These are phyloP conservation scores for Plumapathes pennacea DNA, from an alignment of 92 coral and sea anemone species.

Conservation along the genomic window DNA sequence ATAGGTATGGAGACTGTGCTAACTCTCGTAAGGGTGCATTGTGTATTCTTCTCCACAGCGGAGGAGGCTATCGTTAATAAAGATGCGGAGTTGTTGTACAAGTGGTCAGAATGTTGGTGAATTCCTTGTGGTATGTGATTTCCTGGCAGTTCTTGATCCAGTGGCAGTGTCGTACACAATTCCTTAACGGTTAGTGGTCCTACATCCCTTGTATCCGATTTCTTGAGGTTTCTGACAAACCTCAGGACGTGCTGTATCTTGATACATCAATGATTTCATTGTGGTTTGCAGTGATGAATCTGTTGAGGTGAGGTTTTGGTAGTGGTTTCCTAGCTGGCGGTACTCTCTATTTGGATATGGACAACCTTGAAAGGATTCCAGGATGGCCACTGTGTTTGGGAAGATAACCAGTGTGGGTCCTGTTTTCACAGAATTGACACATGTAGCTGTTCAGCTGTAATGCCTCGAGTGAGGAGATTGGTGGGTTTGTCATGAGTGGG, in stretches of 20 bases:
- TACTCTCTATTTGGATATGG: neutral
- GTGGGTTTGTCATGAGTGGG: conserved; percentile 51
- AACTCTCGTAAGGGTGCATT: conserved; percentile 33
- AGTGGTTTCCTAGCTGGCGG: neutral
- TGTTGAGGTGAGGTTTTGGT: neutral
- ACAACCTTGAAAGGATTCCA: conserved; percentile 22
- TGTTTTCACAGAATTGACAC: conserved; percentile 15
- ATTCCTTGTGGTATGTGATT: conserved; percentile 22
- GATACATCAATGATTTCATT: conserved; percentile 21
- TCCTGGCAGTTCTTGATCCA: conserved; percentile 26
- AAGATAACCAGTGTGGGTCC: conserved; percentile 30
- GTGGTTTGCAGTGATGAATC: neutral
- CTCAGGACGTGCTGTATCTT: conserved; percentile 18
- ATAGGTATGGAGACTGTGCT: conserved; percentile 31
- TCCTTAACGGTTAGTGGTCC: conserved; percentile 13
- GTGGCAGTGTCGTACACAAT: conserved; percentile 2
- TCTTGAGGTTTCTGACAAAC: conserved; percentile 6
- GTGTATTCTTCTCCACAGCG: conserved; percentile 59
- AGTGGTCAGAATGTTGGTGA: conserved; percentile 7
- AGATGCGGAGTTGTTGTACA: conserved; percentile 42
- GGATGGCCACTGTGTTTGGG: conserved; percentile 31
- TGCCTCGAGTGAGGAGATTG: conserved; percentile 42
- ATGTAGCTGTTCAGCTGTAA: conserved; percentile 12
- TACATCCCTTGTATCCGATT: neutral
- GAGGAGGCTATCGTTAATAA: conserved; percentile 32